phyloP scores from a whole-genome alignment of 1,140 invertebrate species.

The Trichonephila clavipes region DNA sequence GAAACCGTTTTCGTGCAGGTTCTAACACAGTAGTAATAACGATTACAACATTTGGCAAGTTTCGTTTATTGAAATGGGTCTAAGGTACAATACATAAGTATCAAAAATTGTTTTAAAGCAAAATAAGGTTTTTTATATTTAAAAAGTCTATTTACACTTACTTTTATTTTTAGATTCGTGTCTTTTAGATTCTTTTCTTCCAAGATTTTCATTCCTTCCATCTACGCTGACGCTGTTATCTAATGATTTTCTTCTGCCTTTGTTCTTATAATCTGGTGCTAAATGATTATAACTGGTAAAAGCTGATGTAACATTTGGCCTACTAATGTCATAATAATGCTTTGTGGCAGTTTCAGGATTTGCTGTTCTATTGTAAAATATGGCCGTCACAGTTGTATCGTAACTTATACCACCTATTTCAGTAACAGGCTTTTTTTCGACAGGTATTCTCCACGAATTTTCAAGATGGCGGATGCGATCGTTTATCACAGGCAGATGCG shows the following conservation, averaged over 20 bases:
- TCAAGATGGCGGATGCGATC: conserved; percentile 12
- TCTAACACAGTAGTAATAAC: too few species aligned
- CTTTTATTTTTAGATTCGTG: background rate
- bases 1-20: too few species aligned
- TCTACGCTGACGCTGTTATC: background rate
- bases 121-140: too few species aligned
- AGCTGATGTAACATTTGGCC: conserved; percentile 45
- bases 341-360: background rate
- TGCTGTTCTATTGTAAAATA: background rate
- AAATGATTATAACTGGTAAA: conserved; percentile 17
- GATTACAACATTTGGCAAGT: too few species aligned
- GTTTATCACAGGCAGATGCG: background rate
- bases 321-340: background rate
- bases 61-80: too few species aligned
- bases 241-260: background rate
- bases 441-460: background rate
- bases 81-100: too few species aligned
- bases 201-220: background rate
- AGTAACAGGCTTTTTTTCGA: background rate
- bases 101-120: too few species aligned
- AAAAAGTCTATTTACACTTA: background rate
- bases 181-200: background rate
- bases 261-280: background rate
- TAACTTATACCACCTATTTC: background rate
- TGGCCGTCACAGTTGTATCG: background rate